phyloP scores from a whole-genome alignment of 2,888 invertebrate species.

The Eupelmus urozonus region DNA sequence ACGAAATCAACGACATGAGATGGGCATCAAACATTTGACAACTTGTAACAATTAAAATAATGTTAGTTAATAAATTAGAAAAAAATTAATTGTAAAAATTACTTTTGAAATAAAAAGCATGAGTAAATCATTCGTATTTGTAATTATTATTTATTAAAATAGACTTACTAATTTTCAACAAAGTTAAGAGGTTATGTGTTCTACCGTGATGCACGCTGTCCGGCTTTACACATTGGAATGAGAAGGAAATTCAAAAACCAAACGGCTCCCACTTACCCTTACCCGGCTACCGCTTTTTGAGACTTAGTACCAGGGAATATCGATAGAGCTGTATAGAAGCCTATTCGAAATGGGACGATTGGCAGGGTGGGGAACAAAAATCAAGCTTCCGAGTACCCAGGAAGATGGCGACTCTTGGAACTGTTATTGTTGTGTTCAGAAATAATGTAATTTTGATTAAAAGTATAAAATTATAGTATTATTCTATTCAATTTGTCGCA shows the following conservation, averaged over 20 bases:
- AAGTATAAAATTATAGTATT: no score
- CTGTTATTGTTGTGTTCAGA: no score
- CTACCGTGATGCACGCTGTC: slow-evolving; percentile 26
- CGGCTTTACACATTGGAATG: slow-evolving; percentile 40
- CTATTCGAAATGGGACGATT: no score
- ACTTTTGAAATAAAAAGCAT: neutral
- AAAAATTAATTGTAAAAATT: neutral
- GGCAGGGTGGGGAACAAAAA: no score
- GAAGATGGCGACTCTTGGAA: no score
- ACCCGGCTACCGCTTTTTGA: no score
- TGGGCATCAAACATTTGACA: slow-evolving; percentile 1
- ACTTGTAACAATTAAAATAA: slow-evolving; percentile 5
- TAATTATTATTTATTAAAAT: slow-evolving; percentile 12
- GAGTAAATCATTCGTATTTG: neutral
- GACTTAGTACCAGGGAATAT: no score
- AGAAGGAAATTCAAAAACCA: slow-evolving; percentile 1
- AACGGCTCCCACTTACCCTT: neutral
- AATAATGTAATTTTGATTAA: no score
- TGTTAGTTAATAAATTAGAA: neutral
- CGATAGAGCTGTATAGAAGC: no score
- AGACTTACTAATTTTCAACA: slow-evolving; percentile 35
- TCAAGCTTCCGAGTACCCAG: no score
- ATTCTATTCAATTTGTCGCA: no score
- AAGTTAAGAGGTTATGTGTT: slow-evolving; percentile 46
- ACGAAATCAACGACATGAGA: neutral